Conservation (phyloP, 2,888 invertebrate species). For the Eueremaeus valkanovi region DNA sequence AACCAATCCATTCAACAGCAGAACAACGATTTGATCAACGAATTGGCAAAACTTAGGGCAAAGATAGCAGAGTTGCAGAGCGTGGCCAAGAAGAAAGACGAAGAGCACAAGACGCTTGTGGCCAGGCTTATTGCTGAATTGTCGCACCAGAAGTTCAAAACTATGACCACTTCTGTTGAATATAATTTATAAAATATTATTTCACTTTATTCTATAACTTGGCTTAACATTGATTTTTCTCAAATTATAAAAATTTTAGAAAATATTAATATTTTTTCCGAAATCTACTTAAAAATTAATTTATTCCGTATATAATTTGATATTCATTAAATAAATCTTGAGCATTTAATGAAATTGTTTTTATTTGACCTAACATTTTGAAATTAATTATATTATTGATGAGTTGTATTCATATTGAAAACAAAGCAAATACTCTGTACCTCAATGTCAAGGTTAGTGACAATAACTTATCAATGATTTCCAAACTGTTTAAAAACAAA, state of each 20-base stretch:
- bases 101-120: conserved; percentile 2
- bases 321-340: too few relatives aligned
- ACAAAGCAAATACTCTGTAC: not conserved
- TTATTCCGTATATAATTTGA: too few relatives aligned
- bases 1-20: not conserved
- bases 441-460: not conserved
- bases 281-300: too few relatives aligned
- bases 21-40: not conserved
- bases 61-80: not conserved
- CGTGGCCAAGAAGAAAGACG: conserved; percentile 18
- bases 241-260: too few relatives aligned
- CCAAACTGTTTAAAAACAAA: too few relatives aligned
- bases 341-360: too few relatives aligned
- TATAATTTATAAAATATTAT: not conserved
- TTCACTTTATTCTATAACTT: too few relatives aligned
- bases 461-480: not conserved
- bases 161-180: conserved; percentile 19
- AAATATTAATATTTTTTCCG: too few relatives aligned
- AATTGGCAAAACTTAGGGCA: not conserved
- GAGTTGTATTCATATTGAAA: not conserved
- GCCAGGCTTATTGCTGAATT: conserved; percentile 19
- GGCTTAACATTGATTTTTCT: too few relatives aligned
- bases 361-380: too few relatives aligned
- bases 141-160: conserved; percentile 17
- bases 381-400: too few relatives aligned